Evolutionary conservation across 2,797 vertebrate species (phyloP).

Genomic region (Catamblyrhynchus diadema): DNA sequence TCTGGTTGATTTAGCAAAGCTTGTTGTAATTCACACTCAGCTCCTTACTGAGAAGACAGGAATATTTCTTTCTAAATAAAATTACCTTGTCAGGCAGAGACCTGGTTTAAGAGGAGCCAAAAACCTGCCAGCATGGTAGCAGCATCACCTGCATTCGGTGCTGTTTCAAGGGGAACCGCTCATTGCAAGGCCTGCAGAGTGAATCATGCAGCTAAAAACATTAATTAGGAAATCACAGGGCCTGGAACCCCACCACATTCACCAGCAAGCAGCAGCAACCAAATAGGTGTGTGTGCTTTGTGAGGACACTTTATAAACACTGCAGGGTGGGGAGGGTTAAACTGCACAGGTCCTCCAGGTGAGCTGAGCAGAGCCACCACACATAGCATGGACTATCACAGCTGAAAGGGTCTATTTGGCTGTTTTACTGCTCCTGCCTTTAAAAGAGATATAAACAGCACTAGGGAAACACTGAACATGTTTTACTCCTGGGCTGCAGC

Average conservation of each 20-base stretch:
- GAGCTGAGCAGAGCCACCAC: not conserved
- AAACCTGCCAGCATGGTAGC: not conserved
- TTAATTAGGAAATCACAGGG: not conserved
- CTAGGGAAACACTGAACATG: not conserved
- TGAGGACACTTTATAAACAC: not conserved
- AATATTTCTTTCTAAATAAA: not conserved
- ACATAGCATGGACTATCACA: fast-evolving
- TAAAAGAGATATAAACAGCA: not conserved
- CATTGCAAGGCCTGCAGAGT: not conserved
- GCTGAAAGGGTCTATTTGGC: not conserved
- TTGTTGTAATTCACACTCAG: not conserved
- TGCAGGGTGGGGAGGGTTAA: not conserved
- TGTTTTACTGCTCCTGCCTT: not conserved
- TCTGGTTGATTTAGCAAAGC: not conserved
- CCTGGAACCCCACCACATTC: not conserved
- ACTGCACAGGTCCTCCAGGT: not conserved
- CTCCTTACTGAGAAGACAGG: not conserved
- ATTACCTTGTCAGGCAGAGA: not conserved
- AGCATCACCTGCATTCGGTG: fast-evolving
- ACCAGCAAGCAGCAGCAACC: not conserved
- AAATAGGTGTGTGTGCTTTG: not conserved
- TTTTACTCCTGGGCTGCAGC: not conserved
- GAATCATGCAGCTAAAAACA: not conserved
- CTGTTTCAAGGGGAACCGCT: not conserved
- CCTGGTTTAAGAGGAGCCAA: not conserved